Evolutionary conservation across 2,113 vertebrate species (phyloP).

Genomic region (Scartelaos histophorus): DNA sequence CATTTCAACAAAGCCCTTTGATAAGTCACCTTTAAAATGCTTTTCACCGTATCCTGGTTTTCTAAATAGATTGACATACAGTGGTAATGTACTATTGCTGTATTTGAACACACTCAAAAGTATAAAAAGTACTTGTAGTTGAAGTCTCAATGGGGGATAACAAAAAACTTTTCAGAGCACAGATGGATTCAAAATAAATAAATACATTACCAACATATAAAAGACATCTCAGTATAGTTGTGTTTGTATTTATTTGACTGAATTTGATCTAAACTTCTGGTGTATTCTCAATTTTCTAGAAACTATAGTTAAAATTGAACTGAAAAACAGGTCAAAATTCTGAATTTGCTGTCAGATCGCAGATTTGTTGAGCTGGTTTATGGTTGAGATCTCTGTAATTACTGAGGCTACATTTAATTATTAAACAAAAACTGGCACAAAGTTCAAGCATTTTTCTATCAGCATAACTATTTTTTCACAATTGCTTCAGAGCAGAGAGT

Average conservation of each 20-base stretch:
- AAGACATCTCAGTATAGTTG: neutral
- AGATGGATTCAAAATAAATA: neutral
- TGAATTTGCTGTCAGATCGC: neutral
- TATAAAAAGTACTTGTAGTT: neutral
- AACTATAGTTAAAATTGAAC: too few relatives aligned
- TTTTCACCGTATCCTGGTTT: neutral
- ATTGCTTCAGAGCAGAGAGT: too few relatives aligned
- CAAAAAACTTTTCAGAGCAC: neutral
- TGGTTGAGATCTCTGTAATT: neutral
- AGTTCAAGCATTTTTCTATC: neutral
- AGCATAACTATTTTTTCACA: neutral
- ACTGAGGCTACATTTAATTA: neutral
- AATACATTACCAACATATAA: neutral
- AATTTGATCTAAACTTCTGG: neutral
- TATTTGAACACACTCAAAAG: neutral
- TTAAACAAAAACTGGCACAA: neutral
- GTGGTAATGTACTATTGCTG: neutral
- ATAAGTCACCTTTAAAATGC: conserved; percentile 1
- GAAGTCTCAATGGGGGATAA: neutral
- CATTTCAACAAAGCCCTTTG: conserved; percentile 58
- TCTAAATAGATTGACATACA: neutral
- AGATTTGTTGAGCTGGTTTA: neutral
- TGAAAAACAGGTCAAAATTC: too few relatives aligned
- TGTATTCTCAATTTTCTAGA: too few relatives aligned
- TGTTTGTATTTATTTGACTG: neutral